phyloP scores from a whole-genome alignment of 2,797 vertebrate genomes.

The Nyctalus aviator region DNA sequence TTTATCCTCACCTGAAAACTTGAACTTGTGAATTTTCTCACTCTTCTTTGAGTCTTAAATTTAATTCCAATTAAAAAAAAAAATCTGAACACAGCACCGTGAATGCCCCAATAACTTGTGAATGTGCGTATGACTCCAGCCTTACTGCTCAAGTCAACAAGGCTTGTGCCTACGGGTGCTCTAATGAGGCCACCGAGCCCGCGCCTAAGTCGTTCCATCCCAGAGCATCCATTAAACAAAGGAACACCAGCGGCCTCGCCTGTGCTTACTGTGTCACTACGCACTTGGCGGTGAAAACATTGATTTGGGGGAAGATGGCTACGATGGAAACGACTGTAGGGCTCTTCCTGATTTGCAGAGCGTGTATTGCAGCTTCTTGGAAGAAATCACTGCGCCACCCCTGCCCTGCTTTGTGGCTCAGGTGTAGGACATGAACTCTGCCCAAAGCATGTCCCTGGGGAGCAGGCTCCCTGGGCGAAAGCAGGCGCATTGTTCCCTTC shows the following conservation, averaged over 20 bases:
- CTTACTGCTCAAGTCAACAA: neutral
- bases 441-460: neutral
- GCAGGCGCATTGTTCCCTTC: neutral
- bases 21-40: neutral
- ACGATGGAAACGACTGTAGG: neutral
- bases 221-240: neutral
- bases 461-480: neutral
- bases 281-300: neutral
- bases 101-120: neutral
- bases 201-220: neutral
- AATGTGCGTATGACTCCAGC: neutral
- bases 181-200: neutral
- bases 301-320: neutral
- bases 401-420: neutral
- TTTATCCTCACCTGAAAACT: slow-evolving; percentile 16
- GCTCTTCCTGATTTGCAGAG: neutral
- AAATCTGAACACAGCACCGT: neutral
- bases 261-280: neutral
- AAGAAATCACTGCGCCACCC: neutral
- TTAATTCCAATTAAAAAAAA: slow-evolving; percentile 25
- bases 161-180: neutral
- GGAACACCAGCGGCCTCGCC: neutral
- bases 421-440: neutral
- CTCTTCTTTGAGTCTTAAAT: neutral
- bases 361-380: neutral